Percentiles rank a stretch among this genome's conserved stretches.
Conservation (phyloP, 2,797 vertebrate species). For the Mareca strepera region DNA sequence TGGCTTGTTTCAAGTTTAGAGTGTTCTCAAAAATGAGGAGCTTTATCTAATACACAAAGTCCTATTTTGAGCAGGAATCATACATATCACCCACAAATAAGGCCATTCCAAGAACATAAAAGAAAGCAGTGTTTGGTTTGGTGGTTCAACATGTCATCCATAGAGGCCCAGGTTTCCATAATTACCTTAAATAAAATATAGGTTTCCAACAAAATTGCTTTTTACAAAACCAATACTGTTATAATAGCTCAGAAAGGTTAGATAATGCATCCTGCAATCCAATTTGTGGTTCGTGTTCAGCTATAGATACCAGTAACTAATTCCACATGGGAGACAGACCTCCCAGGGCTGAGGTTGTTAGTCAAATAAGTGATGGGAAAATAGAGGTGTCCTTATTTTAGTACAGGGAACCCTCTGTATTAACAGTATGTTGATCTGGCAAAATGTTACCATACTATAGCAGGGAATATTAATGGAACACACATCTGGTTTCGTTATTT, state of each 20-base stretch:
- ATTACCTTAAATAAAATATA: constrained; percentile 39
- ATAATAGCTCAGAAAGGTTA: constrained; percentile 26
- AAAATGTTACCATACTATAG: not conserved
- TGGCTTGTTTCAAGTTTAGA: not conserved
- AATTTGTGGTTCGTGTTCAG: constrained; percentile 25
- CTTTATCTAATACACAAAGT: not conserved
- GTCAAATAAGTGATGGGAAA: constrained; percentile 18
- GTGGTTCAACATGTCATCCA: constrained; percentile 15
- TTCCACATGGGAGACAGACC: constrained; percentile 32
- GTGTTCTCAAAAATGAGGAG: constrained; percentile 22
- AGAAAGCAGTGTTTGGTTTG: not conserved
- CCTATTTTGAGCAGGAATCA: not conserved
- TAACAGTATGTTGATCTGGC: not conserved
- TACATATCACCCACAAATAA: not conserved
- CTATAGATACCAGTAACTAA: constrained; percentile 49
- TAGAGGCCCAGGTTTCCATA: constrained; percentile 1
- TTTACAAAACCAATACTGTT: constrained; percentile 22
- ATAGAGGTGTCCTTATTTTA: constrained; percentile 28
- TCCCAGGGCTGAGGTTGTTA: not conserved
- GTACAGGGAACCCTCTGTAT: not conserved
- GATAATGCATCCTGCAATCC: constrained; percentile 25
- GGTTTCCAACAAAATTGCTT: constrained; percentile 9
- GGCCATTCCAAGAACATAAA: not conserved
- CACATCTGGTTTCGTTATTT: constrained; percentile 28
- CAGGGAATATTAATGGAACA: not conserved